Percentiles rank a stretch among this genome's conserved stretches.
Evolutionary conservation across 2,113 vertebrate genomes (phyloP).

Genomic region (Prinia subflava): DNA sequence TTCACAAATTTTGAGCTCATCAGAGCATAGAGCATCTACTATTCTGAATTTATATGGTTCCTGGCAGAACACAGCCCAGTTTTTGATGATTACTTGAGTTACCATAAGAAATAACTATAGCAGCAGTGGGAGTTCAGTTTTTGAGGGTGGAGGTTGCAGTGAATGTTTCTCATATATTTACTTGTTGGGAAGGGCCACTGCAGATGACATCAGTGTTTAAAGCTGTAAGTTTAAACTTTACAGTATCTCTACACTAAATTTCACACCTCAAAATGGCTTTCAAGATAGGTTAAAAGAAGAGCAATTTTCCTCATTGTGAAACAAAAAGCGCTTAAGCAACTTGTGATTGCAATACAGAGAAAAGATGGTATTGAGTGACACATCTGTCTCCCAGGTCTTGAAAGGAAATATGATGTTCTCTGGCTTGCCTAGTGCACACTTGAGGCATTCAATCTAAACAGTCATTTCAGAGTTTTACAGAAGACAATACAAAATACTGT

Average conservation of each 20-base stretch:
- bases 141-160: neutral
- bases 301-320: neutral
- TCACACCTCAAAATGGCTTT: neutral
- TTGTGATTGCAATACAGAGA: neutral
- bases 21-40: neutral
- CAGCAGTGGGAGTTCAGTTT: neutral
- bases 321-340: conserved; percentile 22
- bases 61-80: neutral
- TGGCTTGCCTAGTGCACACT: neutral
- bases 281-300: neutral
- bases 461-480: neutral
- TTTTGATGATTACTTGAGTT: neutral
- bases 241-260: neutral
- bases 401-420: neutral
- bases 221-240: neutral
- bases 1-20: neutral
- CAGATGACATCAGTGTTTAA: neutral
- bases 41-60: neutral
- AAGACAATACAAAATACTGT: neutral
- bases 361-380: neutral
- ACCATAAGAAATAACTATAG: neutral
- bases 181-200: neutral
- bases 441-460: conserved; percentile 4
- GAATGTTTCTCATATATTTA: neutral
- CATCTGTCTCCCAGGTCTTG: neutral